A percentile compares a stretch with the other conserved stretches of the same genome.
phyloP scores from a whole-genome alignment of 2,113 vertebrate genomes.

The Orthochromis indermauri region DNA sequence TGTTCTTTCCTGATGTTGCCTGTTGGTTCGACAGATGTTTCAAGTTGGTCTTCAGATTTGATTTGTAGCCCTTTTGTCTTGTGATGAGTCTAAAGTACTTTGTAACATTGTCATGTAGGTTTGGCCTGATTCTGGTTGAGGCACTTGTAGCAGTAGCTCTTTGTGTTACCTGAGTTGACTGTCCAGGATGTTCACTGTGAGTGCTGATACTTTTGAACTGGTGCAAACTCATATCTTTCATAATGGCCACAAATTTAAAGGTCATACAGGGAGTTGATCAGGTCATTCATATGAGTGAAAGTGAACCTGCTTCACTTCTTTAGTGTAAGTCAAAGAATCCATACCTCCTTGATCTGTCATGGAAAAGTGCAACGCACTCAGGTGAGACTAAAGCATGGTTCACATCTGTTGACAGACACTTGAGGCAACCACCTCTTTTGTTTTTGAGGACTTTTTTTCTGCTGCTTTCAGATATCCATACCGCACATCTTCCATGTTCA shows the following conservation, averaged over 20 bases:
- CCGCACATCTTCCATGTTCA: not conserved
- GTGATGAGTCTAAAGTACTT: not conserved
- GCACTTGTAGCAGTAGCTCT: not conserved
- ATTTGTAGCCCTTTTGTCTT: not conserved
- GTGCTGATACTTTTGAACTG: not conserved
- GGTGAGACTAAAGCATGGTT: not conserved
- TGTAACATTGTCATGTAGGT: not conserved
- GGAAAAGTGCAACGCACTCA: not conserved
- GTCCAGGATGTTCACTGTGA: not conserved
- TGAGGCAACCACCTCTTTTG: not conserved
- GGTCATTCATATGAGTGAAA: not conserved
- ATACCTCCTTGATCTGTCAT: not conserved
- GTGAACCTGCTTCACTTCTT: not conserved
- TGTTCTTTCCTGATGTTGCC: not conserved
- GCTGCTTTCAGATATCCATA: not conserved
- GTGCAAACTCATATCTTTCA: not conserved
- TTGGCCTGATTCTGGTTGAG: not conserved
- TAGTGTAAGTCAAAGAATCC: not conserved
- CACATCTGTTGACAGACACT: not conserved
- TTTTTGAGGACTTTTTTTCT: not conserved
- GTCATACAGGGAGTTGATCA: not conserved
- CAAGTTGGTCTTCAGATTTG: not conserved
- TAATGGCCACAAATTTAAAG: not conserved
- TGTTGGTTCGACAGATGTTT: fast-evolving
- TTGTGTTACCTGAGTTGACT: not conserved